phyloP scores from a whole-genome alignment of 2,888 invertebrate species.

The Polymixis lichenea region DNA sequence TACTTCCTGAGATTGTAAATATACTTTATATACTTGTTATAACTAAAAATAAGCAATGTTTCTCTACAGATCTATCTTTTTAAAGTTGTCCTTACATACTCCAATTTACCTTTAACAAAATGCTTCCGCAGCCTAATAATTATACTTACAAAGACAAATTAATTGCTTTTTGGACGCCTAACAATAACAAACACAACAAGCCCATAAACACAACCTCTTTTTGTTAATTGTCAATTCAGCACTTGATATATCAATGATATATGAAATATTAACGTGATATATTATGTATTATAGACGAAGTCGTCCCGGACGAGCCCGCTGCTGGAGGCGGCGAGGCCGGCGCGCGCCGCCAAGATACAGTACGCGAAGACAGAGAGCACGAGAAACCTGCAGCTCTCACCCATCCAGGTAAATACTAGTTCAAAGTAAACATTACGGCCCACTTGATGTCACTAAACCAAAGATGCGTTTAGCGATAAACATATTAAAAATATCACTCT shows the following conservation, averaged over 20 bases:
- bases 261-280: background rate
- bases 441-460: background rate
- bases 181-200: slow-evolving; percentile 9
- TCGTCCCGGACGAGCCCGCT: slow-evolving; percentile 82
- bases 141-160: background rate
- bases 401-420: slow-evolving; percentile 91
- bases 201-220: background rate
- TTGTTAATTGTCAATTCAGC: background rate
- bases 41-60: background rate
- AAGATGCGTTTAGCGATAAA: background rate
- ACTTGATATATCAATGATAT: no score
- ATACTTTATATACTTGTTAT: no score
- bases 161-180: slow-evolving; percentile 28
- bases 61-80: background rate
- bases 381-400: slow-evolving; percentile 93
- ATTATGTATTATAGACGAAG: slow-evolving; percentile 76
- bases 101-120: slow-evolving; percentile 17
- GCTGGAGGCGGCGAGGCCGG: slow-evolving; percentile 83
- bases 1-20: background rate
- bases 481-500: background rate
- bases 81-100: background rate
- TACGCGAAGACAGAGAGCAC: slow-evolving; percentile 91
- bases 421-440: background rate
- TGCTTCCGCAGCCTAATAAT: slow-evolving; percentile 35
- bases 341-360: slow-evolving; percentile 84